Evolutionary conservation across 1,140 invertebrate genomes (phyloP).

Genomic region (Penaeus chinensis): DNA sequence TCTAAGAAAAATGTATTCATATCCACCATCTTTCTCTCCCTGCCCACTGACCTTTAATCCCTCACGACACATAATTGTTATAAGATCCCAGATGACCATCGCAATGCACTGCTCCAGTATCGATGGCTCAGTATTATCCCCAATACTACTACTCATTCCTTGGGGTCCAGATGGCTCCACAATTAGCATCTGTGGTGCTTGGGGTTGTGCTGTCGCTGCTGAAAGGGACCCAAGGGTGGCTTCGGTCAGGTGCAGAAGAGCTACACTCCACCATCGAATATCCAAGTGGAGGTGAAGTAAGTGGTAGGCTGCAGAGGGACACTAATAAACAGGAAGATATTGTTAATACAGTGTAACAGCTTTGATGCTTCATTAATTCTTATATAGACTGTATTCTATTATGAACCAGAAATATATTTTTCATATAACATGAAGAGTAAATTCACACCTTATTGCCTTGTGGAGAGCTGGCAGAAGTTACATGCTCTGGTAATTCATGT

Average conservation of each 20-base stretch:
- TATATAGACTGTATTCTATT: constrained; percentile 3
- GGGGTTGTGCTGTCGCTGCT: not conserved
- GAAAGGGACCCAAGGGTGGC: constrained; percentile 28
- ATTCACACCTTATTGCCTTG: constrained; percentile 50
- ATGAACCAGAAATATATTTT: not conserved
- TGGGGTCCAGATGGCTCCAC: constrained; percentile 28
- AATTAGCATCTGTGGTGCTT: constrained; percentile 7
- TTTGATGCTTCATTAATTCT: not conserved
- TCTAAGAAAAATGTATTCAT: too few relatives aligned
- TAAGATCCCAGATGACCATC: constrained; percentile 52
- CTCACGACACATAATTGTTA: constrained; percentile 39
- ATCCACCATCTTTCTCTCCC: too few relatives aligned
- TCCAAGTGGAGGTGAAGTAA: constrained; percentile 65
- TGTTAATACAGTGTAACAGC: not conserved
- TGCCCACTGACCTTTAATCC: constrained; percentile 15
- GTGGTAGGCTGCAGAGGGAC: constrained; percentile 64
- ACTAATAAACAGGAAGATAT: constrained; percentile 57
- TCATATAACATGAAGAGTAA: not conserved
- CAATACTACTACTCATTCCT: not conserved
- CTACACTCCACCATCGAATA: constrained; percentile 65
- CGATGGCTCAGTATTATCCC: constrained; percentile 34
- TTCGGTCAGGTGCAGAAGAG: constrained; percentile 50
- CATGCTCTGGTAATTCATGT: constrained; percentile 42
- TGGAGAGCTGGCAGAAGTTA: constrained; percentile 46
- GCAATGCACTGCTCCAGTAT: constrained; percentile 51